Conservation (phyloP, 2,113 vertebrate species). For the Tapirus terrestris region DNA sequence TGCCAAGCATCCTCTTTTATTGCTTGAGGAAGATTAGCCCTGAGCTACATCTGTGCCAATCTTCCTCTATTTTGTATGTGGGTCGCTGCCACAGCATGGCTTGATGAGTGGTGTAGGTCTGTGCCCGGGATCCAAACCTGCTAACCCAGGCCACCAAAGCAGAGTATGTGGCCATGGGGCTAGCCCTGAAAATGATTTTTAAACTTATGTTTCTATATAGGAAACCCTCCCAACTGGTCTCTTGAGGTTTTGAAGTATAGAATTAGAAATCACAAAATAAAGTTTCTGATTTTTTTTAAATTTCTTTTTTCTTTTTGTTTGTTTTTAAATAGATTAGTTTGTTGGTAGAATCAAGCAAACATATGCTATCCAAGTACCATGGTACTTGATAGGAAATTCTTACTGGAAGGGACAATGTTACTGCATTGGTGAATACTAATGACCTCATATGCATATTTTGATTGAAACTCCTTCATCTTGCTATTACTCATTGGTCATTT, state of each 20-base stretch:
- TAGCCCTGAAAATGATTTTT: background rate
- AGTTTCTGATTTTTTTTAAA: background rate
- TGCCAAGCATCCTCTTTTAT: too few species aligned
- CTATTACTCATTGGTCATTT: background rate
- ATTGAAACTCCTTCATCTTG: background rate
- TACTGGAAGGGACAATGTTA: background rate
- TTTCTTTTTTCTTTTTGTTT: background rate
- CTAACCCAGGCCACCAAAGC: too few species aligned
- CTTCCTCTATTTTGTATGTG: too few species aligned
- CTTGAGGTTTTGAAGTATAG: background rate
- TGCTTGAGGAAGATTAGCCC: too few species aligned
- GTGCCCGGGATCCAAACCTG: too few species aligned
- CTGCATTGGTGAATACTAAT: background rate
- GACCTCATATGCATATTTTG: background rate
- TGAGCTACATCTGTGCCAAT: too few species aligned
- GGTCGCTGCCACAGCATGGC: too few species aligned
- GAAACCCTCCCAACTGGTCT: background rate
- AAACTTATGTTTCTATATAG: background rate
- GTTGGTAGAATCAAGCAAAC: background rate
- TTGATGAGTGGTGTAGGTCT: too few species aligned
- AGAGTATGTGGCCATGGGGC: too few species aligned
- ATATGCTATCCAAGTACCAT: background rate
- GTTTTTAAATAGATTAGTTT: background rate
- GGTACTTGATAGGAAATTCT: background rate
- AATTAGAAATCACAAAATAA: slow-evolving; percentile 22